Evolutionary conservation across 2,888 invertebrate genomes (phyloP).

Genomic region (Ophion obscuratus): DNA sequence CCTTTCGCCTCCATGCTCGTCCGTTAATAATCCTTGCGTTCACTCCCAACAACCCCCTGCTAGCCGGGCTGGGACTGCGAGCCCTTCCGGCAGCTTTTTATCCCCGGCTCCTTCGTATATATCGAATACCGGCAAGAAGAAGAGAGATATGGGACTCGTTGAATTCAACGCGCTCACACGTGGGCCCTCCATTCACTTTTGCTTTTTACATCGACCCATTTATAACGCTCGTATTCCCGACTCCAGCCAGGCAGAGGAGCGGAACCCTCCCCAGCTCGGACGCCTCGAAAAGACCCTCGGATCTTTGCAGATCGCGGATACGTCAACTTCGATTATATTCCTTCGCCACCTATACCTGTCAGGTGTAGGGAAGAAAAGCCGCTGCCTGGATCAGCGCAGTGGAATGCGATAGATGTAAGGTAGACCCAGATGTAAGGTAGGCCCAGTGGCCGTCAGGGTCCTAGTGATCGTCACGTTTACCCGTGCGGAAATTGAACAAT

Average conservation of each 20-base stretch:
- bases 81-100: slow-evolving; percentile 7
- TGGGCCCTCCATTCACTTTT: background rate
- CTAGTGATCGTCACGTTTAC: too few species aligned
- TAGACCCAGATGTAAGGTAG: too few species aligned
- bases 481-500: too few species aligned
- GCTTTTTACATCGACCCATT: background rate
- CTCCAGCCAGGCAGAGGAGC: background rate
- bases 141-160: background rate
- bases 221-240: background rate
- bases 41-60: background rate
- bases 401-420: too few species aligned
- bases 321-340: slow-evolving; percentile 11
- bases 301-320: background rate
- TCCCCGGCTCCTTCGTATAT: background rate
- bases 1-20: background rate
- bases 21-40: slow-evolving; percentile 26
- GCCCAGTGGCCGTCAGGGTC: too few species aligned
- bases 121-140: background rate
- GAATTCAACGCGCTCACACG: background rate
- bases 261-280: background rate
- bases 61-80: background rate
- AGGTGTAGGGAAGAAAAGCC: slow-evolving; percentile 61
- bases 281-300: background rate
- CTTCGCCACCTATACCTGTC: slow-evolving; percentile 55
- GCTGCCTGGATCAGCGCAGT: slow-evolving; percentile 25